Evolutionary conservation across 2,113 vertebrate genomes (phyloP), one percentile per base, ranked within the genome.

Genomic region (Sylvilagus bachmani): DNA sequence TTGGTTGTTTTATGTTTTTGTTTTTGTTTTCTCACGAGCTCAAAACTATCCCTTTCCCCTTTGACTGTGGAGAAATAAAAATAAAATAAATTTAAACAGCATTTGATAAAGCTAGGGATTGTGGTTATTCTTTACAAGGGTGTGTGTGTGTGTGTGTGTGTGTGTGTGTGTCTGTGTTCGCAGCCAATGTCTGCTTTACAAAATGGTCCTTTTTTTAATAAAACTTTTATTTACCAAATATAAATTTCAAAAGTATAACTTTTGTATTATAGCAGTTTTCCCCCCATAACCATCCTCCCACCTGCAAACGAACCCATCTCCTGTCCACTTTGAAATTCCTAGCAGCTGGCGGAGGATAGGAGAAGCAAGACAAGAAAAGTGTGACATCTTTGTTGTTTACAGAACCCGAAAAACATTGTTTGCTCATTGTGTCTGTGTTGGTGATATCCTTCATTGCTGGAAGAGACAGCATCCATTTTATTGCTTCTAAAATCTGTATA

Each of bases 401-500:
- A 74, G 69, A 94, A 86, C 21, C 62, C 69, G 94, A 89, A 93
- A 94, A 94, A 66, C 71, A 17, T 27, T 70, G 17, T 83, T 87
- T 91, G 77, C 12, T 55, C 86, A 88, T 88, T 78, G 66, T 21
- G 86, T 93, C 36, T 8, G 17, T 73, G 49, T 80, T 90, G 21
- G 51, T 24, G 2, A 71, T 77, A 87, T n/a, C 53, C 55, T 96
- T 92, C 69, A 93, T 71, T 89, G 85, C 11, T 87, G 25, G n/a
- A 92, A 95, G 82, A 92, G n/a, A 93, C 49, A 89, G 44, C 24
- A 38, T 86, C 69, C 89, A 69, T 88, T 90, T 55, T 19, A 85
- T 79, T 90, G 66, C 77, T 96, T 80, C 75, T 62, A 81, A 84
- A 85, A 90, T 88, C 13, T 73, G 55, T 86, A n/a, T 80, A 93